A percentile compares a stretch with the other conserved stretches of the same genome.
Evolutionary conservation across 1,140 invertebrate genomes (phyloP).

Genomic region (Brachystomella parvula): DNA sequence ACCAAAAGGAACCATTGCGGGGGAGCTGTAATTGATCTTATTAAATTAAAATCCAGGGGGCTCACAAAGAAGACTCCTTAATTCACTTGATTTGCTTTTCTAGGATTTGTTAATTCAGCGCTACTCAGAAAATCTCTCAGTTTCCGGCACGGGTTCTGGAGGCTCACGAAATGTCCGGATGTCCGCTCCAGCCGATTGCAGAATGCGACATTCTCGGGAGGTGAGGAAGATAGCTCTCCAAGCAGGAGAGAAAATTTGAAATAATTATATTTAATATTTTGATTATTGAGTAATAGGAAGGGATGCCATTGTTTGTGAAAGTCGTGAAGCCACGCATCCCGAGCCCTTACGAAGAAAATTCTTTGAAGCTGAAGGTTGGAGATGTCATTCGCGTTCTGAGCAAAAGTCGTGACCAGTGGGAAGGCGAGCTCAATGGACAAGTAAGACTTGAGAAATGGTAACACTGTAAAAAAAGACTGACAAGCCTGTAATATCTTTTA

Average conservation of each 20-base stretch:
- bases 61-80: no score
- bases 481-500: constrained; percentile 1
- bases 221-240: background rate
- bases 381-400: constrained; percentile 27
- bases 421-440: constrained; percentile 28
- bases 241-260: background rate
- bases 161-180: background rate
- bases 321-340: constrained; percentile 23
- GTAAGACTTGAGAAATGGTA: constrained; percentile 13
- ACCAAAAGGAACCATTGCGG: background rate
- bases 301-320: constrained; percentile 12
- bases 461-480: background rate
- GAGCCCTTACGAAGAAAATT: constrained; percentile 18
- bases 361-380: constrained; percentile 21
- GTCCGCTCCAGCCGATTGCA: constrained; percentile 15
- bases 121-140: constrained; percentile 11
- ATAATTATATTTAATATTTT: constrained; percentile 2
- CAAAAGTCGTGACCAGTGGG: constrained; percentile 14
- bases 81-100: background rate
- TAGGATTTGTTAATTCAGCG: constrained; percentile 9
- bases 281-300: background rate
- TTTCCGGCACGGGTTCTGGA: background rate
- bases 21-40: background rate
- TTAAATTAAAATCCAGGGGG: no score
- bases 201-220: background rate